phyloP scores from a whole-genome alignment of 2,888 invertebrate species.

The Papilio demoleus region DNA sequence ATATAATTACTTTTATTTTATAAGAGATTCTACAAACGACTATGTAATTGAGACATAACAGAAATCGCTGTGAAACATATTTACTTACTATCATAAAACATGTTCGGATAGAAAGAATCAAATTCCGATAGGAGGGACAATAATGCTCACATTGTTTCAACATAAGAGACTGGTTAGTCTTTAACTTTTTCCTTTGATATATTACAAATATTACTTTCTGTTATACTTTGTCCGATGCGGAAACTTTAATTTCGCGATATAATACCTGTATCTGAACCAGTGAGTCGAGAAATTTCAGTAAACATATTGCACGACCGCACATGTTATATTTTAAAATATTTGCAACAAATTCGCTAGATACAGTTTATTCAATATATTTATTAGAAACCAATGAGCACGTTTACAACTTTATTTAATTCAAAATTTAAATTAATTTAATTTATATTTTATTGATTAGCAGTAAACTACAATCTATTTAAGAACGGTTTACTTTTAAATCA shows the following conservation, averaged over 20 bases:
- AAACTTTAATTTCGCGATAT: slow-evolving; percentile 38
- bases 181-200: slow-evolving; percentile 21
- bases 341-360: neutral
- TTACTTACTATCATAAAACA: neutral
- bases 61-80: neutral
- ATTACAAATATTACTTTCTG: slow-evolving; percentile 28
- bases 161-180: neutral
- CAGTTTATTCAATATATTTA: neutral
- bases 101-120: neutral
- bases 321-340: slow-evolving; percentile 26
- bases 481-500: neutral
- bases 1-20: neutral
- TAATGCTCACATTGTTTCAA: neutral
- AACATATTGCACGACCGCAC: slow-evolving; percentile 30
- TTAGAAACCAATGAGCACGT: neutral
- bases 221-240: slow-evolving; percentile 14
- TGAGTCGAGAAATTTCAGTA: slow-evolving; percentile 37
- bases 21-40: neutral
- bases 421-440: neutral
- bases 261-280: slow-evolving; percentile 34
- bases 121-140: neutral
- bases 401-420: slow-evolving; percentile 48
- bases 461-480: neutral
- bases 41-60: neutral
- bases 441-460: neutral